phyloP scores from a whole-genome alignment of 2,113 vertebrate species.

The Otus sunia region DNA sequence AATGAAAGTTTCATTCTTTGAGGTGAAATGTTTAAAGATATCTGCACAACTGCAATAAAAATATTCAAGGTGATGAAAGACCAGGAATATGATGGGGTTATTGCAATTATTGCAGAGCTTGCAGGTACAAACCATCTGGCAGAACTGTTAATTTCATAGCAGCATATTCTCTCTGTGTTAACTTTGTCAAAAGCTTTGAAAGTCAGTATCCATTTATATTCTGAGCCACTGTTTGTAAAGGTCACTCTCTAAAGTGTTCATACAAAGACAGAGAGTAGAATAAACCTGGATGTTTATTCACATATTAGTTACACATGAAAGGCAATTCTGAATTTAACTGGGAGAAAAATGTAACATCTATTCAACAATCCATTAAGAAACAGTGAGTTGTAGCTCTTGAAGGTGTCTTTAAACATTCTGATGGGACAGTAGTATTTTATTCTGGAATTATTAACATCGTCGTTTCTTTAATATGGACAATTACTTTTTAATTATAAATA shows the following conservation, averaged over 20 bases:
- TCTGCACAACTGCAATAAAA: slow-evolving; percentile 60
- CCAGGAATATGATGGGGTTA: slow-evolving; percentile 45
- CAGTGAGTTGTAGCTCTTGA: neutral
- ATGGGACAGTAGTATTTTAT: neutral
- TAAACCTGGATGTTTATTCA: slow-evolving; percentile 32
- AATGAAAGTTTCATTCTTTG: slow-evolving; percentile 28
- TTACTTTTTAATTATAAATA: neutral
- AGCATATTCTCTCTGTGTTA: slow-evolving; percentile 27
- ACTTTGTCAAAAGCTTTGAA: slow-evolving; percentile 60
- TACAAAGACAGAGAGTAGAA: neutral
- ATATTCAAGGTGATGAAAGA: slow-evolving; percentile 63
- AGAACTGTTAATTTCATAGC: slow-evolving; percentile 57
- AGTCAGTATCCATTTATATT: slow-evolving; percentile 59
- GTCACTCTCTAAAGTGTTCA: slow-evolving; percentile 48
- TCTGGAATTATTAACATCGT: neutral
- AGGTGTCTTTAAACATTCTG: neutral
- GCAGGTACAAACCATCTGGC: slow-evolving; percentile 67
- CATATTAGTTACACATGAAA: slow-evolving; percentile 31
- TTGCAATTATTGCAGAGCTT: slow-evolving; percentile 63
- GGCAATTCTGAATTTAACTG: neutral
- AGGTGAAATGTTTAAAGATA: slow-evolving; percentile 49
- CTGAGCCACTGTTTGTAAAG: slow-evolving; percentile 45
- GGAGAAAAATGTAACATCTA: neutral
- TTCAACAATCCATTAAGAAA: slow-evolving; percentile 17
- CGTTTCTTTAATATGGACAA: neutral